phyloP scores from a whole-genome alignment of 2,888 invertebrate genomes.

The Heliconius erato region DNA sequence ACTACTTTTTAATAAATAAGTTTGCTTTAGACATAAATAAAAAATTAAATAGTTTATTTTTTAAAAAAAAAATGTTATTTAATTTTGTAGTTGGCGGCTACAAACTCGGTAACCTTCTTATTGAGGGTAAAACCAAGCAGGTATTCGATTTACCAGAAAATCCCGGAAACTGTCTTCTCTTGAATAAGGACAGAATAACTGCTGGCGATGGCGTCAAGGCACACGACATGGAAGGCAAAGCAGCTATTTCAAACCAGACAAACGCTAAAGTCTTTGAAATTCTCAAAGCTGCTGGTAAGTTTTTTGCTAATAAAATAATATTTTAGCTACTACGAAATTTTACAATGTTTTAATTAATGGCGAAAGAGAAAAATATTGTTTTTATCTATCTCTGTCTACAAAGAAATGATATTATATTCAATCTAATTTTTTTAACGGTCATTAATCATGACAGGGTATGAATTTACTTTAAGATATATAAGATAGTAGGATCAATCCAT shows the following conservation, averaged over 20 bases:
- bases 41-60: background rate
- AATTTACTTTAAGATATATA: no score
- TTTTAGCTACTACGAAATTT: no score
- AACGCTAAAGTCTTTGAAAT: conserved; percentile 96
- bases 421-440: background rate
- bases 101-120: conserved; percentile 90
- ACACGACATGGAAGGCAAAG: conserved; percentile 96
- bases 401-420: background rate
- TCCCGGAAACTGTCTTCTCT: conserved; percentile 90
- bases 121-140: conserved; percentile 97
- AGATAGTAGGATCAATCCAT: no score
- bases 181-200: conserved; percentile 98
- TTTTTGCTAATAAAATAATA: background rate
- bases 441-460: no score
- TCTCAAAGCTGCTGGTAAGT: conserved; percentile 89
- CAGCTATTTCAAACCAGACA: conserved; percentile 96
- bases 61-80: no score
- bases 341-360: background rate
- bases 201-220: conserved; percentile 98
- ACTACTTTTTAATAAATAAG: background rate
- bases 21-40: background rate
- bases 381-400: background rate
- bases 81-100: conserved; percentile 88
- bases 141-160: conserved; percentile 91
- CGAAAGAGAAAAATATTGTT: background rate